Evolutionary conservation across 2,797 vertebrate species (phyloP), one percentile per base, ranked within the genome.

Genomic region (Gymnodraco acuticeps): DNA sequence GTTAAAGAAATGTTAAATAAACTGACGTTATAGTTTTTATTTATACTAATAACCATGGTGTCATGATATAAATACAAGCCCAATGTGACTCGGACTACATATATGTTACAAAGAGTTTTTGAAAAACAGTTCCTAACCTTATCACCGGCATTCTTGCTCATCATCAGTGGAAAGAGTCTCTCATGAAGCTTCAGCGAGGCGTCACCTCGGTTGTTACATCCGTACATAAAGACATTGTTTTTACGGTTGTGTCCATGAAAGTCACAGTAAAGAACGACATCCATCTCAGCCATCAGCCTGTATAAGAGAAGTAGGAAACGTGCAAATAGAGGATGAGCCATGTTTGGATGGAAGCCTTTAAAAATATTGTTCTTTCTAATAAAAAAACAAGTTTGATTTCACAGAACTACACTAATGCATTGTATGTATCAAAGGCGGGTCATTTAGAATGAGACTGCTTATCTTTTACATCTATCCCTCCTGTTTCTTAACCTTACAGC

Each of bases 201-300:
- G 0, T 86, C 60, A 0, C 64, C 17, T 0, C 64, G 56, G 17
- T 83, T 92, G 17, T 92, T 94, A 1, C 98, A 99, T 47, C 98
- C 97, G 0, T 99, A 99, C 95, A 99, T 95, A 87, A 99, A 99
- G 62, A 96, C 95, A 0, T 99, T 98, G 92, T 95, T 97, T 91
- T 98, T 99, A 42, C 96, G 94, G 82, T 95, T 99, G 92, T 99
- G 98, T 9, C 98, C 98, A 0, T 99, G 98, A 89, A 99, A 96
- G 73, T 99, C 97, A 1, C 97, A 99, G 68, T 97, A 99, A 45
- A 98, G 89, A 77, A 96, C 82, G 16, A 99, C 95, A 45, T 98
- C 97, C 70, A 79, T 94, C 88, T 98, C 96, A 0, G 90, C 88
- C 84, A 96, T 77, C 75, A 98, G 77, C 80, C 98, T 99, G 80